A percentile compares a stretch with the other conserved stretches of the same genome.
Evolutionary conservation across 2,797 vertebrate species (phyloP).

Genomic region (Hafferia zeledoni): DNA sequence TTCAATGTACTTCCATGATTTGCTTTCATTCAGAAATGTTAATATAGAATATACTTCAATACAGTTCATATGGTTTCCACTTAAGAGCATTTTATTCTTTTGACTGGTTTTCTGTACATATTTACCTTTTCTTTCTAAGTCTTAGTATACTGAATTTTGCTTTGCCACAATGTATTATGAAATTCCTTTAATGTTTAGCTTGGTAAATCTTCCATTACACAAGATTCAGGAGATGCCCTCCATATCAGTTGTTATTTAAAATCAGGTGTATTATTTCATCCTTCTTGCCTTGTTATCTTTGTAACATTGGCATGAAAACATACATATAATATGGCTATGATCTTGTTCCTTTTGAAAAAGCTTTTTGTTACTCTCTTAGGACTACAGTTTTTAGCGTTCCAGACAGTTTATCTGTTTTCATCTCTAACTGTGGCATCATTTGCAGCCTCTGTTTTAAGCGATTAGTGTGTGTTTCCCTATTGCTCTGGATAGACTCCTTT

Average conservation of each 20-base stretch:
- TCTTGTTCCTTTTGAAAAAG: neutral
- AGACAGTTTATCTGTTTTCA: neutral
- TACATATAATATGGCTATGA: rapidly evolving
- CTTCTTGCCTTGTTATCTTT: neutral
- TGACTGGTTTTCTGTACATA: neutral
- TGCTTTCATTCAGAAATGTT: neutral
- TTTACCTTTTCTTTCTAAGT: neutral
- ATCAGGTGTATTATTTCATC: neutral
- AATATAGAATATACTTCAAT: neutral
- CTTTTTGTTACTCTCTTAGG: neutral
- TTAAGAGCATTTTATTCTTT: neutral
- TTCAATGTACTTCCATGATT: neutral
- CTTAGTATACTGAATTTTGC: neutral
- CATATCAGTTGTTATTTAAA: neutral
- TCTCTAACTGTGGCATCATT: neutral
- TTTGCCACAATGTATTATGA: neutral
- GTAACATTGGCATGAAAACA: neutral
- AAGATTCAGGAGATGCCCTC: rapidly evolving
- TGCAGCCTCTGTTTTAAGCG: neutral
- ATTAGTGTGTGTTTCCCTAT: neutral
- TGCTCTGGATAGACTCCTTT: neutral
- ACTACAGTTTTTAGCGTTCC: neutral
- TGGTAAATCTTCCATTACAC: neutral
- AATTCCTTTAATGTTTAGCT: neutral
- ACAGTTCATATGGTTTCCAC: neutral